A percentile compares a stretch with the other conserved stretches of the same genome.
Evolutionary conservation across 2,797 vertebrate species (phyloP).

Genomic region (Glyptemys insculpta): DNA sequence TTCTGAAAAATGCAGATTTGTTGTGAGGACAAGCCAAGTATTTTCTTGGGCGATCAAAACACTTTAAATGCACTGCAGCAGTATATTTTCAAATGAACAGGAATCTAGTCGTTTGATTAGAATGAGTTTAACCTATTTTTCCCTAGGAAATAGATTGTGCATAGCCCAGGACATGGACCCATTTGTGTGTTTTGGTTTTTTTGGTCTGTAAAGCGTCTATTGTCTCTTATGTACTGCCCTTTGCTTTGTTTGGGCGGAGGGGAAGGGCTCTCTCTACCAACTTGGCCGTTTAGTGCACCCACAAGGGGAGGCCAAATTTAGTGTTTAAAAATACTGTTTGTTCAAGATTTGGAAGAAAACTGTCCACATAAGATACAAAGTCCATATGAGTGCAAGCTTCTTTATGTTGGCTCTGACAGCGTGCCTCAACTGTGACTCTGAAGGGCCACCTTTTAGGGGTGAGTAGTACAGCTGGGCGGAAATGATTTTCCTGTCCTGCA

Average conservation of each 20-base stretch:
- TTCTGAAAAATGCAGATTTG: conserved; percentile 52
- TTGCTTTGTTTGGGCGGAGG: background rate
- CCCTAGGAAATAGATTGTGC: background rate
- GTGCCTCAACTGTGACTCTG: background rate
- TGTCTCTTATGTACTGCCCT: background rate
- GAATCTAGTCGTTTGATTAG: background rate
- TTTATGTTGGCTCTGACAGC: background rate
- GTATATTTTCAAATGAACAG: conserved; percentile 12
- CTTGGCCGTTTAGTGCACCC: rapidly evolving
- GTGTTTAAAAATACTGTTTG: background rate
- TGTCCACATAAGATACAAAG: background rate
- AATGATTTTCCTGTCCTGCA: too few species aligned
- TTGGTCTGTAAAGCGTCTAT: background rate
- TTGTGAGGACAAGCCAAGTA: conserved; percentile 33
- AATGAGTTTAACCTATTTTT: background rate
- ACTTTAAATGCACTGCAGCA: conserved; percentile 4
- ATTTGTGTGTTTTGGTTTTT: background rate
- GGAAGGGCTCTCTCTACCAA: background rate
- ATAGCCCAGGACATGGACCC: background rate
- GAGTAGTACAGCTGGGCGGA: too few species aligned
- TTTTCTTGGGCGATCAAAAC: conserved; percentile 28
- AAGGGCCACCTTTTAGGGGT: too few species aligned
- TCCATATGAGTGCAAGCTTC: background rate
- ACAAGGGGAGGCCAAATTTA: rapidly evolving
- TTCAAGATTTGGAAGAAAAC: background rate